These are phyloP conservation scores for Neodiprion lecontei DNA, from an alignment of 1,140 invertebrate genomes.

Conservation along the genomic window DNA sequence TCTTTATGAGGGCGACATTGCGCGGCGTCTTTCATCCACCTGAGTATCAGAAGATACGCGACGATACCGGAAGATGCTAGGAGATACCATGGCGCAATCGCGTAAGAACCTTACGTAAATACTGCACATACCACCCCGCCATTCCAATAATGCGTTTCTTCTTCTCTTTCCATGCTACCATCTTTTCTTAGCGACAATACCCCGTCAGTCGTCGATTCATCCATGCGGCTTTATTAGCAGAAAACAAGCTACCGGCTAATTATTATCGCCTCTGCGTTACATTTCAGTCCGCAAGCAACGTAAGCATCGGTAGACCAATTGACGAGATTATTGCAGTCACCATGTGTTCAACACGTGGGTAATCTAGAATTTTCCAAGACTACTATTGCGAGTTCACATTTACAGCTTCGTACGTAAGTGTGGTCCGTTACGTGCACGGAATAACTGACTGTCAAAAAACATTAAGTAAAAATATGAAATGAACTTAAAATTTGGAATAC, in stretches of 20 bases:
- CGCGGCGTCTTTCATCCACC: slow-evolving; percentile 48
- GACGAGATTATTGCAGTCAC: too few species aligned
- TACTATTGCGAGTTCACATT: too few species aligned
- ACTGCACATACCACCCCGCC: slow-evolving; percentile 38
- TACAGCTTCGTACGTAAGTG: too few species aligned
- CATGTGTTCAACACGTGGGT: too few species aligned
- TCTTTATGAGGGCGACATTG: slow-evolving; percentile 49
- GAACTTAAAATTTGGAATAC: too few species aligned
- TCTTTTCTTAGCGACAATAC: too few species aligned
- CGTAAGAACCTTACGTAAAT: slow-evolving; percentile 32
- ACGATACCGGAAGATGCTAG: slow-evolving; percentile 25
- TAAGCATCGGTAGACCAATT: too few species aligned
- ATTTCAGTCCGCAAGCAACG: too few species aligned
- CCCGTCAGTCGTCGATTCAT: not conserved
- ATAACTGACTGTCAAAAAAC: too few species aligned
- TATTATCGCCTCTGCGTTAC: not conserved
- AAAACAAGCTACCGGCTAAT: not conserved
- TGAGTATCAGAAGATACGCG: slow-evolving; percentile 2
- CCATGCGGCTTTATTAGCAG: slow-evolving; percentile 21
- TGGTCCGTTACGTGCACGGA: too few species aligned
- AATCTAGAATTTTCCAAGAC: too few species aligned
- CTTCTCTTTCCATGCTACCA: not conserved
- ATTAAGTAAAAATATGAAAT: too few species aligned
- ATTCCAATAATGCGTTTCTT: not conserved
- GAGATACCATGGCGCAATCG: not conserved